A percentile compares a stretch with the other conserved stretches of the same genome.
These are phyloP conservation scores for Bovichtus variegatus DNA, from an alignment of 2,797 vertebrate genomes.

Conservation along the genomic window DNA sequence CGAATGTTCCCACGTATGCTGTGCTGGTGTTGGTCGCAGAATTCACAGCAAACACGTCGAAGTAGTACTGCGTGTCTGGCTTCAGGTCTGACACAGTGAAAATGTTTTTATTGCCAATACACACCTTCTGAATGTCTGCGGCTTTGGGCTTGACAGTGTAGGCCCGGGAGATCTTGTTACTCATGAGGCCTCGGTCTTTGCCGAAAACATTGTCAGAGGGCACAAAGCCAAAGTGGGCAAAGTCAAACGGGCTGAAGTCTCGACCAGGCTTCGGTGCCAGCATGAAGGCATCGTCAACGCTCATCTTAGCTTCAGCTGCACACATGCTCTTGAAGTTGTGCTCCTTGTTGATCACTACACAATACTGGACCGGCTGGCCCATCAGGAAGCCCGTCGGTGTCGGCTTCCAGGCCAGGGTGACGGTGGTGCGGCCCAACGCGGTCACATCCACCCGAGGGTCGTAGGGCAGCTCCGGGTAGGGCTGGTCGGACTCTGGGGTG, in stretches of 20 bases:
- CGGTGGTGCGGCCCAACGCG: constrained; percentile 93
- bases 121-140: constrained; percentile 92
- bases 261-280: constrained; percentile 92
- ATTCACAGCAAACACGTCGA: constrained; percentile 96
- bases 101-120: constrained; percentile 96
- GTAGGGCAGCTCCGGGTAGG: constrained; percentile 95
- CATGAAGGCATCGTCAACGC: constrained; percentile 93
- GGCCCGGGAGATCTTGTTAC: constrained; percentile 87
- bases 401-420: constrained; percentile 96
- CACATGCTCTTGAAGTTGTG: constrained; percentile 99
- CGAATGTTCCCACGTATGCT: constrained; percentile 95
- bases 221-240: constrained; percentile 94
- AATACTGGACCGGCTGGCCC: constrained; percentile 94
- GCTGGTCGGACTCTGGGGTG: constrained; percentile 96
- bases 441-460: constrained; percentile 97
- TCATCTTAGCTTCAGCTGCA: constrained; percentile 94
- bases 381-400: constrained; percentile 92
- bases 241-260: constrained; percentile 98
- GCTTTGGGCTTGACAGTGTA: constrained; percentile 83
- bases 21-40: constrained; percentile 94
- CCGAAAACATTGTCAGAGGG: constrained; percentile 86
- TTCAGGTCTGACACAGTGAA: constrained; percentile 96
- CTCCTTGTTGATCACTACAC: constrained; percentile 96
- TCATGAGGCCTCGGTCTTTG: constrained; percentile 86
- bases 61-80: constrained; percentile 97